Evolutionary conservation across 2,797 vertebrate genomes (phyloP).

Genomic region (Heterohyrax brucei): DNA sequence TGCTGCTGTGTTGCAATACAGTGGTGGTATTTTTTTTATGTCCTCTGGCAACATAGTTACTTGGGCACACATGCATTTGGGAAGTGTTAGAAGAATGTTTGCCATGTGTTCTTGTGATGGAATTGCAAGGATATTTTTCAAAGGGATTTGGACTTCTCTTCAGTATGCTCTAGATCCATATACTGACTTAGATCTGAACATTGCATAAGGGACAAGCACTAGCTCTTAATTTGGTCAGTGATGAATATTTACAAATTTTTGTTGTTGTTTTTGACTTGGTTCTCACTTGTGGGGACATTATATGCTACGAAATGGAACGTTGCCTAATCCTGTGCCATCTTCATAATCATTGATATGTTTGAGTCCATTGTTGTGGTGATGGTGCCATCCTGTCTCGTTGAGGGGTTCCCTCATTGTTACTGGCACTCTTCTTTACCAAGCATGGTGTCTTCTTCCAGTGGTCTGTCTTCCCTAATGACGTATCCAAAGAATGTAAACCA

Average conservation of each 20-base stretch:
- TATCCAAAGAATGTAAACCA: neutral
- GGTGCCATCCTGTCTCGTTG: neutral
- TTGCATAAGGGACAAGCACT: neutral
- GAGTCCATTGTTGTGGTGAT: neutral
- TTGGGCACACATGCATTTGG: neutral
- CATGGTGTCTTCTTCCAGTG: neutral
- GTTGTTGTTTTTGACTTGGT: too few relatives aligned
- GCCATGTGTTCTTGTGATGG: neutral
- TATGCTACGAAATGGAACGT: too few relatives aligned
- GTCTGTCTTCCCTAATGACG: neutral
- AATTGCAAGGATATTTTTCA: neutral
- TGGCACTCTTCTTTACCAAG: neutral
- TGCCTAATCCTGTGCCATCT: too few relatives aligned
- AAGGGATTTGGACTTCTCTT: neutral
- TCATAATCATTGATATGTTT: too few relatives aligned
- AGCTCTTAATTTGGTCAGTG: neutral
- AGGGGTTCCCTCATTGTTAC: neutral
- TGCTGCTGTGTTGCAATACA: neutral
- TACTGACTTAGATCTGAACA: neutral
- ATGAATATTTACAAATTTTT: neutral
- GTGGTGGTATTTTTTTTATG: too few relatives aligned
- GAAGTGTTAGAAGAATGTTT: neutral
- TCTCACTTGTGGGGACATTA: too few relatives aligned
- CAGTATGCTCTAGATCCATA: neutral
- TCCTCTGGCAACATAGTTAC: neutral